Evolutionary conservation across 2,797 vertebrate species (phyloP).

Genomic region (Glossophaga mutica): DNA sequence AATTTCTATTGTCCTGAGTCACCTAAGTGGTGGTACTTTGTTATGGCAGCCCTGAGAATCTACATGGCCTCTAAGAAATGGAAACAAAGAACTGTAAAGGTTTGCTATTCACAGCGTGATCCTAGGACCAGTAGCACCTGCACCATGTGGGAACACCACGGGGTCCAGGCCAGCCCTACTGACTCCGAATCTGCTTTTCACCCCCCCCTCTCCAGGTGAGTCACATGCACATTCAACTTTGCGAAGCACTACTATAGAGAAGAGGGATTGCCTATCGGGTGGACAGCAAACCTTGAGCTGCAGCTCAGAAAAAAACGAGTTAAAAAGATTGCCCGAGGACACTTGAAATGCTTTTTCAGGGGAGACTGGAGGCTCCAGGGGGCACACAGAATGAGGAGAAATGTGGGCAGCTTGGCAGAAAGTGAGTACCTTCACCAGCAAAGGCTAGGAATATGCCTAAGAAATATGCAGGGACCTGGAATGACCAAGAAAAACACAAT

Average conservation of each 20-base stretch:
- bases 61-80: neutral
- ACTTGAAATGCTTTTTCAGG: neutral
- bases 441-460: neutral
- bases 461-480: neutral
- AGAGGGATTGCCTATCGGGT: neutral
- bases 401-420: neutral
- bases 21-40: neutral
- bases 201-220: neutral
- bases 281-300: neutral
- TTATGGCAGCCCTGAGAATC: neutral
- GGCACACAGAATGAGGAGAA: neutral
- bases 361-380: neutral
- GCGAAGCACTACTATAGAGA: neutral
- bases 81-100: neutral
- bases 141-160: accelerated
- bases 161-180: neutral
- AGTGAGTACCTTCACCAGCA: neutral
- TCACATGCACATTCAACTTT: neutral
- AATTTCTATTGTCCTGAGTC: neutral
- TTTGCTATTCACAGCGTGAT: neutral
- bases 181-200: neutral
- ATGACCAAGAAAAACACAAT: neutral
- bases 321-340: neutral
- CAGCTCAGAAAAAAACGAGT: neutral
- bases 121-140: neutral